phyloP scores from a whole-genome alignment of 1,140 invertebrate species.

The Ostrea denselamellosa region DNA sequence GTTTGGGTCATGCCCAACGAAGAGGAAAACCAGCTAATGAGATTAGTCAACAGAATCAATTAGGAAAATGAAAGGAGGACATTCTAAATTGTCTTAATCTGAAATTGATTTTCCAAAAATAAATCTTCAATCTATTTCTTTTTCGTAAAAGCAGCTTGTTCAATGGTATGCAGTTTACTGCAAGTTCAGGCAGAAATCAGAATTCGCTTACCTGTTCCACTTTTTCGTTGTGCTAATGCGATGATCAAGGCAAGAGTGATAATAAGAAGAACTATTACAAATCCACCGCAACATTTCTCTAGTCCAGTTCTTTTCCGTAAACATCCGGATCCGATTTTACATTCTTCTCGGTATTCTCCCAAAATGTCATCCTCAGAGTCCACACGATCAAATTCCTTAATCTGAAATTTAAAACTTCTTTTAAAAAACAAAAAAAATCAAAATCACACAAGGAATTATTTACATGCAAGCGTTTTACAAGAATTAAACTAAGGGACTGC shows the following conservation, averaged over 20 bases:
- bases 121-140: neutral
- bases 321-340: constrained; percentile 26
- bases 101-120: neutral
- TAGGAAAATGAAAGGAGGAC: constrained; percentile 23
- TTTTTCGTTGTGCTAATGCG: constrained; percentile 28
- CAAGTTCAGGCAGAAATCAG: no score
- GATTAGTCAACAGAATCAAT: constrained; percentile 31
- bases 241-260: constrained; percentile 16
- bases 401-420: neutral
- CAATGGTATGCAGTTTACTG: neutral
- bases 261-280: neutral
- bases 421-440: no score
- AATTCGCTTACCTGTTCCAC: neutral
- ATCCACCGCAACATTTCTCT: constrained; percentile 4
- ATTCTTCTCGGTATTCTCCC: constrained; percentile 12
- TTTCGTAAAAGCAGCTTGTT: neutral
- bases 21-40: constrained; percentile 1
- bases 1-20: neutral
- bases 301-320: constrained; percentile 17
- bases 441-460: neutral
- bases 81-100: constrained; percentile 8
- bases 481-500: no score
- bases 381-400: constrained; percentile 29
- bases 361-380: constrained; percentile 2
- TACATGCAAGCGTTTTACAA: no score